A percentile compares a stretch with the other conserved stretches of the same genome.
These are phyloP conservation scores for Netelia fuscicornis DNA, from an alignment of 2,888 invertebrate species.

Conservation along the genomic window DNA sequence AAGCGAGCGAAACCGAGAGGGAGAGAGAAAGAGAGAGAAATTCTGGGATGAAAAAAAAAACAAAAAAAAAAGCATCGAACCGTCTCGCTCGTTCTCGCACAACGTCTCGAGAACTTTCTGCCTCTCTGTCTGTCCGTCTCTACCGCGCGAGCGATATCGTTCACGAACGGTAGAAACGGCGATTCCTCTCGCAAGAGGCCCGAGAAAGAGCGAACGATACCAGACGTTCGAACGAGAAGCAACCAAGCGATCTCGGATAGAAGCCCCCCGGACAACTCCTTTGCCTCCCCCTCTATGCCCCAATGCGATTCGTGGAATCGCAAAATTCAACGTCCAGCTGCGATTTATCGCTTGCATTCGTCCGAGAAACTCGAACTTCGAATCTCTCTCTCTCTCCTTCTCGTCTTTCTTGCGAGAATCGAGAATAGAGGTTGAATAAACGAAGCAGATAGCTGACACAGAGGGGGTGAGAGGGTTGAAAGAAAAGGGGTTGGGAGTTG, in stretches of 20 bases:
- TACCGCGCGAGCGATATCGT: slow-evolving; percentile 42
- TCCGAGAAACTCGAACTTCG: slow-evolving; percentile 35
- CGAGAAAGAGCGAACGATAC: slow-evolving; percentile 49
- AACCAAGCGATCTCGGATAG: slow-evolving; percentile 39
- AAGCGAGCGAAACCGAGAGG: slow-evolving; percentile 41
- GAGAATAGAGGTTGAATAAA: slow-evolving; percentile 35
- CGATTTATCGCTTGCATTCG: slow-evolving; percentile 63
- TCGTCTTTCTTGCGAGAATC: slow-evolving; percentile 25
- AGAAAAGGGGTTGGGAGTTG: background rate
- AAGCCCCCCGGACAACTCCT: slow-evolving; percentile 57
- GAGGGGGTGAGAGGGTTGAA: background rate
- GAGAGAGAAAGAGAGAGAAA: slow-evolving; percentile 35
- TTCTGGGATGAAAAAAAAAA: slow-evolving; percentile 32
- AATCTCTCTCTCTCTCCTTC: too few relatives aligned
- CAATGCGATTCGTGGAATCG: slow-evolving; percentile 56
- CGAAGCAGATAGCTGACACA: slow-evolving; percentile 29
- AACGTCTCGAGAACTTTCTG: slow-evolving; percentile 41
- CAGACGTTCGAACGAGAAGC: slow-evolving; percentile 5
- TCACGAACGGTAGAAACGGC: slow-evolving; percentile 28
- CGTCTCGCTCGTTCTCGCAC: slow-evolving; percentile 35
- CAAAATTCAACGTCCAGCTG: slow-evolving; percentile 60
- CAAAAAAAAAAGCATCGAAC: slow-evolving; percentile 46
- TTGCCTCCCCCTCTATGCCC: background rate
- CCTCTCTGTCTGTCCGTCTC: slow-evolving; percentile 31
- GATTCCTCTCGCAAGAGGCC: slow-evolving; percentile 56